Conservation (phyloP, 92 coral and sea anemone species). For the Zoanthus solanderi region DNA sequence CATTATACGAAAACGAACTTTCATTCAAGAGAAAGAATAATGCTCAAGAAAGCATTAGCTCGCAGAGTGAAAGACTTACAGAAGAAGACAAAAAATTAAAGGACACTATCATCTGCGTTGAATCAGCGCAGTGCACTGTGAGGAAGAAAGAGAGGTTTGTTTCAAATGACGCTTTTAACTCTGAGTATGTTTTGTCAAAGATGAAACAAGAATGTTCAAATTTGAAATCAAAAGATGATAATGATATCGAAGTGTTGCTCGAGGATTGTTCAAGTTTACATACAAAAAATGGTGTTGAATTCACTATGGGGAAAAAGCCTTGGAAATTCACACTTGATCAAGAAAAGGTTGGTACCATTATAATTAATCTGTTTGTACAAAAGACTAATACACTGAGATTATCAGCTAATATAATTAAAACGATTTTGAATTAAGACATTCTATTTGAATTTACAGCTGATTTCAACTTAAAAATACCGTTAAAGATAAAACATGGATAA, state of each 20-base stretch:
- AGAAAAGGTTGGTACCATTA: conserved; percentile 8
- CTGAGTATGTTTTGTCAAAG: background rate
- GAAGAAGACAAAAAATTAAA: background rate
- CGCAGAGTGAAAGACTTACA: background rate
- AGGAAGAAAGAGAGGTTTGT: background rate
- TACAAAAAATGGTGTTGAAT: background rate
- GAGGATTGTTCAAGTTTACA: background rate
- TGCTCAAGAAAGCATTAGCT: background rate
- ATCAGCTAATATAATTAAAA: too few relatives aligned
- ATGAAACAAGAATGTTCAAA: background rate
- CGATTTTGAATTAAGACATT: too few relatives aligned
- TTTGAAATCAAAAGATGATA: background rate
- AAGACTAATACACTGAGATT: too few relatives aligned
- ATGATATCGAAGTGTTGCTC: background rate
- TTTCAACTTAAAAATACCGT: too few relatives aligned
- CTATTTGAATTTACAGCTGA: too few relatives aligned
- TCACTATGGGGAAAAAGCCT: background rate
- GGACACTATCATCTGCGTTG: background rate
- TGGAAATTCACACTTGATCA: background rate
- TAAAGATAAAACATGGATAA: too few relatives aligned
- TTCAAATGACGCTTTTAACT: background rate
- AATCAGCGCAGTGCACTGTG: background rate
- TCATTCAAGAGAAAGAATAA: background rate
- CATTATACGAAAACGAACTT: background rate
- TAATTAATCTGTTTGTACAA: background rate